A percentile compares a stretch with the other conserved stretches of the same genome.
phyloP scores from a whole-genome alignment of 1,140 invertebrate species.

The Penaeus indicus region DNA sequence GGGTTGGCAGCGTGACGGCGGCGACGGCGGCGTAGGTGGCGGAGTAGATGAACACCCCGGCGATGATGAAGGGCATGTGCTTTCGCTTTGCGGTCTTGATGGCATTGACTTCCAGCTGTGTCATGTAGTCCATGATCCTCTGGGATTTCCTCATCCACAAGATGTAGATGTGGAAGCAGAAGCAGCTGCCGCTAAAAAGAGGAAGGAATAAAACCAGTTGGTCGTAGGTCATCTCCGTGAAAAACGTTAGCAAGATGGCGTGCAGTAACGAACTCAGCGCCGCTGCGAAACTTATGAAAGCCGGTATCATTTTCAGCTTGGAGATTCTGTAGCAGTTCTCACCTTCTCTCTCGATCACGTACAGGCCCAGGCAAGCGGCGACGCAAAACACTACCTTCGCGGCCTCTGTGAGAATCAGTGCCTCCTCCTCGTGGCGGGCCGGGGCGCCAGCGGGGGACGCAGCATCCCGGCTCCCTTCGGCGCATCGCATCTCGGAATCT shows the following conservation, averaged over 20 bases:
- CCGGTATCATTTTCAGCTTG: neutral
- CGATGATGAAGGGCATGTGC: neutral
- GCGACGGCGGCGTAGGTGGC: neutral
- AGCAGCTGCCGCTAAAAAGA: neutral
- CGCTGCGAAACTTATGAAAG: neutral
- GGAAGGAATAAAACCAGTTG: neutral
- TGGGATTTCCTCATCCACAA: slow-evolving; percentile 19
- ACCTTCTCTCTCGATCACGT: slow-evolving; percentile 5
- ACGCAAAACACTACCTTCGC: neutral
- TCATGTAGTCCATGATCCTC: slow-evolving; percentile 20
- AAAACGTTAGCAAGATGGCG: neutral
- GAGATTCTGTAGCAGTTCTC: neutral
- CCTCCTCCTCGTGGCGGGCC: neutral
- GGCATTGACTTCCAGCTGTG: neutral
- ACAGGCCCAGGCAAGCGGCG: neutral
- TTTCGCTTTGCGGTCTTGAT: neutral
- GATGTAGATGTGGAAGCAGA: neutral
- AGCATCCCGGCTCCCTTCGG: no score
- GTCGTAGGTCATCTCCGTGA: neutral
- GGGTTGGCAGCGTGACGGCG: neutral
- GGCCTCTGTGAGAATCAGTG: neutral
- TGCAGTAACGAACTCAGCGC: neutral
- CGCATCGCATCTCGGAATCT: no score
- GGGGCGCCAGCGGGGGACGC: neutral
- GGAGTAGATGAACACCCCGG: neutral